Conservation (phyloP, 2,888 invertebrate genomes). For the Lycophotia porphyrea region DNA sequence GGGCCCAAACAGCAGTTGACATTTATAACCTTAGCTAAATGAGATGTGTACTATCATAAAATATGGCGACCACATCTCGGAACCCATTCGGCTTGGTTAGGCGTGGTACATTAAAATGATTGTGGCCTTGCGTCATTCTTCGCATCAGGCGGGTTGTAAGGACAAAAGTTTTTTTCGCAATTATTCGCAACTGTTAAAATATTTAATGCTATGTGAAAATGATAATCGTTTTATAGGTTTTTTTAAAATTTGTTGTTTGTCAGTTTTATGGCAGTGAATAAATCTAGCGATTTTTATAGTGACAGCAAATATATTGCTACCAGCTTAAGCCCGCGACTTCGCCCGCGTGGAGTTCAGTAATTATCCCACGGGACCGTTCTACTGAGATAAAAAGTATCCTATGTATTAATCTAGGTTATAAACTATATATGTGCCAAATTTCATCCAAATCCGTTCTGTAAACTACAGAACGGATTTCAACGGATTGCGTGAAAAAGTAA, state of each 20-base stretch:
- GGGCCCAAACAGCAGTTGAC: slow-evolving; percentile 33
- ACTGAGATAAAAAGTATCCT: too few relatives aligned
- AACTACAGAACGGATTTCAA: too few relatives aligned
- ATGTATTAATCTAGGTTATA: too few relatives aligned
- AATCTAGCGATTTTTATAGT: neutral
- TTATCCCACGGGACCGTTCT: too few relatives aligned
- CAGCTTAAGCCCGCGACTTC: too few relatives aligned
- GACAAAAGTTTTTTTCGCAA: slow-evolving; percentile 35
- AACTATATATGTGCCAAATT: too few relatives aligned
- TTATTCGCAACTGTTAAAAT: slow-evolving; percentile 17
- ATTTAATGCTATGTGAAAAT: slow-evolving; percentile 3
- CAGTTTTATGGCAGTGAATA: slow-evolving; percentile 27
- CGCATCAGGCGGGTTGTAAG: slow-evolving; percentile 5
- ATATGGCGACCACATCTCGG: slow-evolving; percentile 26
- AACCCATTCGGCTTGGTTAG: slow-evolving; percentile 30
- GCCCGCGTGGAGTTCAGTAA: too few relatives aligned
- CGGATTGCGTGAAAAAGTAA: too few relatives aligned
- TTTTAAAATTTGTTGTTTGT: slow-evolving; percentile 35
- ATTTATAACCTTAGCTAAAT: slow-evolving; percentile 43
- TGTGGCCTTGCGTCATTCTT: slow-evolving; percentile 52
- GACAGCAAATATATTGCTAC: neutral
- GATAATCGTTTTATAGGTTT: slow-evolving; percentile 13
- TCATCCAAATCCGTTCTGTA: too few relatives aligned
- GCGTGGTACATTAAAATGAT: slow-evolving; percentile 38
- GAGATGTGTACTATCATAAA: slow-evolving; percentile 34